Evolutionary conservation across 2,113 vertebrate genomes (phyloP), one percentile per base, ranked within the genome.

Genomic region (Kryptolebias marmoratus): DNA sequence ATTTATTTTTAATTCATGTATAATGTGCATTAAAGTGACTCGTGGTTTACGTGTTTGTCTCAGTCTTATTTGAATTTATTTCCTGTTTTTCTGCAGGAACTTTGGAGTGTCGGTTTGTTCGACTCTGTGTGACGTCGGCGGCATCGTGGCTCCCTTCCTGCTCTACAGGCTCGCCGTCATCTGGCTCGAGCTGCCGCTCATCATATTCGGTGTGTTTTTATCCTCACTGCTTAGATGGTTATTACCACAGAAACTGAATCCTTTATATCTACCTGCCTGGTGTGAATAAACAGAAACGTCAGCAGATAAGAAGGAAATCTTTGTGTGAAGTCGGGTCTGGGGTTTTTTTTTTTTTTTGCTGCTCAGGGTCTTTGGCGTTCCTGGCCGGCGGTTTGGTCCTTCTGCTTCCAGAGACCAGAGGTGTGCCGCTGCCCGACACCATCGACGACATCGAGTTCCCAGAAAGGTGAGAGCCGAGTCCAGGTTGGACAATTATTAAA

Each of bases 41-140:
- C 22, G 22, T 22, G 22, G 22, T 22, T 22, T 22, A 22, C 22
- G 22, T 22, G 22, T 22, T 22, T 22, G 22, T 22, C 22, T 22
- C 22, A 22, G 22, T 22, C 22, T 22, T 22, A 22, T 22, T 22
- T 22, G 22, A 22, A 22, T 22, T 22, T 22, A 22, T 22, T 22
- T 22, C 22, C 22, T 22, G 22, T 22, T 22, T 22, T 22, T 22
- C 22, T 22, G 30, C 89, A 99, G 97, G 89, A 98, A 96, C 88
- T 93, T 98, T 60, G 96, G 95, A 1, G 95, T 97, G 79, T 97
- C 97, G 0, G 87, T 96, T n/a, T 99, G 97, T 64, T 97, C 96
- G 0, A 94, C 94, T 1, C 62, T 97, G 55, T 97, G 95, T 85
- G 96, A 99, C 52, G 45, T 98, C 0, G 97, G 97, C 39, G 97